A percentile compares a stretch with the other conserved stretches of the same genome.
Conservation (phyloP, 2,113 vertebrate species). For the Mesocricetus auratus region DNA sequence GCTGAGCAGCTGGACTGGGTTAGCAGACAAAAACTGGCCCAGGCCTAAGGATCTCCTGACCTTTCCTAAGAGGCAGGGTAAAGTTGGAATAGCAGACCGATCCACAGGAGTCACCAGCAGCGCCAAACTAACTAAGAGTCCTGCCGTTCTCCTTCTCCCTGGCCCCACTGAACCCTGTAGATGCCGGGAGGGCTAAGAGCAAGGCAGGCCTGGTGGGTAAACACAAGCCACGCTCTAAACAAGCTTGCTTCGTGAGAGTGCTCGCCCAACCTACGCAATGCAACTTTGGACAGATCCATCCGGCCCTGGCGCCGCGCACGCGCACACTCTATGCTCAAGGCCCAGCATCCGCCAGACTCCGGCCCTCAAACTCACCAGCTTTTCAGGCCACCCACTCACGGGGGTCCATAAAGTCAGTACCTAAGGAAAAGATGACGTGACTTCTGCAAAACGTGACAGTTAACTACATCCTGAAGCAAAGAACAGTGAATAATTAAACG, state of each 20-base stretch:
- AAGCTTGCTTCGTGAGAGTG: background rate
- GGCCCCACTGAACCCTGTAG: background rate
- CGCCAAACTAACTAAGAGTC: background rate
- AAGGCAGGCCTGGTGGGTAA: background rate
- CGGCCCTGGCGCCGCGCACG: background rate
- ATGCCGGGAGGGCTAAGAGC: background rate
- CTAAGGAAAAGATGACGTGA: background rate
- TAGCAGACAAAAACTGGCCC: background rate
- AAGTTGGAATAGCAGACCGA: background rate
- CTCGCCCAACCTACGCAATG: background rate
- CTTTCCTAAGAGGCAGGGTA: too few relatives aligned
- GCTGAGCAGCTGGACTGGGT: background rate
- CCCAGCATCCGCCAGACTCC: too few relatives aligned
- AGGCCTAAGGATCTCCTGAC: too few relatives aligned
- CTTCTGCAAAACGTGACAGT: background rate
- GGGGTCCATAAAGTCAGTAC: background rate
- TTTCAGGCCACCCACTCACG: too few relatives aligned
- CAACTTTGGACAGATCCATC: background rate
- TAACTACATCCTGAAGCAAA: background rate
- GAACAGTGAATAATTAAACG: background rate
- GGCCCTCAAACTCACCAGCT: background rate
- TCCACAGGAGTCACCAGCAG: background rate
- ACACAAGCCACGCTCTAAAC: background rate
- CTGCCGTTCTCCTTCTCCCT: fast-evolving
- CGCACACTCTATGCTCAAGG: background rate